Conservation (phyloP, 2,888 invertebrate genomes). For the Sphinx pinastri region DNA sequence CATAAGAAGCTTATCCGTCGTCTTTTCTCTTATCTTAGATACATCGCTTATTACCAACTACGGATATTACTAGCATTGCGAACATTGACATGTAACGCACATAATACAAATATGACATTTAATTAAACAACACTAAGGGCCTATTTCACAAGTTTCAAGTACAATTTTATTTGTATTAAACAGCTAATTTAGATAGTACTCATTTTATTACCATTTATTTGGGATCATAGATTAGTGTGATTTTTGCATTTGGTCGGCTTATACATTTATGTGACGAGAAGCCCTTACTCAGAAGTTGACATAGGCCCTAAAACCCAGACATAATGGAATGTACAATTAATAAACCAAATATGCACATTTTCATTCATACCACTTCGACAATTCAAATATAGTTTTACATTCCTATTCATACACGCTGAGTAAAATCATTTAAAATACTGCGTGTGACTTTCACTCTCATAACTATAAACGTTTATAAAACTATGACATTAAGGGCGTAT, state of each 20-base stretch:
- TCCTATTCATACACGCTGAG: neutral
- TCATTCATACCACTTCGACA: neutral
- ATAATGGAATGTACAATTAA: neutral
- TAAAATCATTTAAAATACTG: neutral
- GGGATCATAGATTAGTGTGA: no score
- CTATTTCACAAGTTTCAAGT: no score
- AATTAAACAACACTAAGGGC: no score
- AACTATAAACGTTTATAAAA: no score
- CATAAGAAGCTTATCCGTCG: neutral
- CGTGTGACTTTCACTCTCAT: no score
- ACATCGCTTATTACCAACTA: slow-evolving; percentile 17
- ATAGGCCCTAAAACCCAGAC: neutral
- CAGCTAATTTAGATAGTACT: neutral
- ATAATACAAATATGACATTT: neutral
- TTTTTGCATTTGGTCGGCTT: no score
- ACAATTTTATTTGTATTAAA: no score
- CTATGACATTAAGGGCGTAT: no score
- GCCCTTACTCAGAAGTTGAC: no score
- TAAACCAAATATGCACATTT: neutral
- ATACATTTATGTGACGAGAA: neutral
- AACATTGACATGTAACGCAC: neutral
- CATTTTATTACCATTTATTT: no score
- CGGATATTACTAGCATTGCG: neutral
- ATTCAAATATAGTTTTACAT: neutral
- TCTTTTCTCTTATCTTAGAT: slow-evolving; percentile 1